A percentile compares a stretch with the other conserved stretches of the same genome.
phyloP scores from a whole-genome alignment of 1,140 invertebrate species.

The Lanistes nyassanus region DNA sequence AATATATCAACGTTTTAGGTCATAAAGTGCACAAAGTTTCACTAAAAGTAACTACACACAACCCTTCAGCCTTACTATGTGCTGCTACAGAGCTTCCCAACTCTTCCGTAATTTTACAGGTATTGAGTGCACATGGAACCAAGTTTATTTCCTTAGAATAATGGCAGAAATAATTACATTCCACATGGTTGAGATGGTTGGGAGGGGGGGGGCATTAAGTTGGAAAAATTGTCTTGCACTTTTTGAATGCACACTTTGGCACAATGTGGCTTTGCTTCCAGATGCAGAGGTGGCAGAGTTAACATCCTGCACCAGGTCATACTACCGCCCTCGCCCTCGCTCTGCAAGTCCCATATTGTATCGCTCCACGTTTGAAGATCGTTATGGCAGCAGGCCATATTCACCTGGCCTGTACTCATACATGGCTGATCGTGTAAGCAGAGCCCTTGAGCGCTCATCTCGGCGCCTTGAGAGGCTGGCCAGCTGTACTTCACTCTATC shows the following conservation, averaged over 20 bases:
- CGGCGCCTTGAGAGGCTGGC: conserved; percentile 17
- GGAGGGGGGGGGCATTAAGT: background rate
- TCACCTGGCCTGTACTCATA: conserved; percentile 20
- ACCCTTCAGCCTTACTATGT: too few species aligned
- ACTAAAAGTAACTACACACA: too few species aligned
- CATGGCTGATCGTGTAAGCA: conserved; percentile 22
- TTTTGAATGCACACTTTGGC: background rate
- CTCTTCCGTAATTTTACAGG: too few species aligned
- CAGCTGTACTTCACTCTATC: background rate
- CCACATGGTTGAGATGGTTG: background rate
- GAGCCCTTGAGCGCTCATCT: background rate
- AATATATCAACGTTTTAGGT: too few species aligned
- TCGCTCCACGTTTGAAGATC: conserved; percentile 29
- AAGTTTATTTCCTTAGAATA: too few species aligned
- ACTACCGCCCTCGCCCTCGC: conserved; percentile 31
- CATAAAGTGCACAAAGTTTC: too few species aligned
- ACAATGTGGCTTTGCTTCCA: too few species aligned
- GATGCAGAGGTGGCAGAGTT: conserved; percentile 46
- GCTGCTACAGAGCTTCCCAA: too few species aligned
- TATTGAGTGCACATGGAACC: too few species aligned
- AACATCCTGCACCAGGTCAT: conserved; percentile 29
- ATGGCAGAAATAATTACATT: too few species aligned
- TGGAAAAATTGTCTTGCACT: background rate
- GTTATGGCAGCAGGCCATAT: conserved; percentile 27
- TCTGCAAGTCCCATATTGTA: conserved; percentile 45